These are phyloP conservation scores for Yponomeuta sedellus DNA, from an alignment of 2,888 invertebrate species.

Conservation along the genomic window DNA sequence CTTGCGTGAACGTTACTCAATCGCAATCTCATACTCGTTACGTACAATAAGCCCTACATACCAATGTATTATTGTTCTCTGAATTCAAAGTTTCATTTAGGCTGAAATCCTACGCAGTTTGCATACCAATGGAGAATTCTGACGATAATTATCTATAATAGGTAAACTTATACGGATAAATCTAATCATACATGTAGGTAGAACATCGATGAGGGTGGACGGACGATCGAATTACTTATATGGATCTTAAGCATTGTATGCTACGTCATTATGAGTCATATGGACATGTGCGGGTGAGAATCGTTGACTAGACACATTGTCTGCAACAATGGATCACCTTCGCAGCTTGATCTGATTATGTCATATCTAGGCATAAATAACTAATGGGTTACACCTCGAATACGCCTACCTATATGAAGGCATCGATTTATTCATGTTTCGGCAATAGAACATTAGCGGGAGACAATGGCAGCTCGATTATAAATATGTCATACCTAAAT, in stretches of 20 bases:
- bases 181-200: constrained; percentile 8
- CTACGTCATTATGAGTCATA: constrained; percentile 61
- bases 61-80: constrained; percentile 4
- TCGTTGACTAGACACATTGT: constrained; percentile 65
- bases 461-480: constrained; percentile 9
- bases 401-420: constrained; percentile 2
- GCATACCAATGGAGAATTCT: background rate
- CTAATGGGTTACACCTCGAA: constrained; percentile 35
- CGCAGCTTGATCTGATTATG: constrained; percentile 63
- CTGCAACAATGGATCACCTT: constrained; percentile 66
- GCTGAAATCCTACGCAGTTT: background rate
- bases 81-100: background rate
- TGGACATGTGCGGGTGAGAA: constrained; percentile 50
- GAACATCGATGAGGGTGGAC: background rate
- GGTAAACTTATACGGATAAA: constrained; percentile 6
- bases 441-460: background rate
- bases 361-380: constrained; percentile 55
- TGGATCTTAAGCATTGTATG: constrained; percentile 46
- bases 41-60: constrained; percentile 6
- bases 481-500: constrained; percentile 4
- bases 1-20: background rate
- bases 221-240: constrained; percentile 31
- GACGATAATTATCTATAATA: background rate
- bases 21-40: constrained; percentile 2
- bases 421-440: background rate